Evolutionary conservation across 2,113 vertebrate species (phyloP).

Genomic region (Progne subis): DNA sequence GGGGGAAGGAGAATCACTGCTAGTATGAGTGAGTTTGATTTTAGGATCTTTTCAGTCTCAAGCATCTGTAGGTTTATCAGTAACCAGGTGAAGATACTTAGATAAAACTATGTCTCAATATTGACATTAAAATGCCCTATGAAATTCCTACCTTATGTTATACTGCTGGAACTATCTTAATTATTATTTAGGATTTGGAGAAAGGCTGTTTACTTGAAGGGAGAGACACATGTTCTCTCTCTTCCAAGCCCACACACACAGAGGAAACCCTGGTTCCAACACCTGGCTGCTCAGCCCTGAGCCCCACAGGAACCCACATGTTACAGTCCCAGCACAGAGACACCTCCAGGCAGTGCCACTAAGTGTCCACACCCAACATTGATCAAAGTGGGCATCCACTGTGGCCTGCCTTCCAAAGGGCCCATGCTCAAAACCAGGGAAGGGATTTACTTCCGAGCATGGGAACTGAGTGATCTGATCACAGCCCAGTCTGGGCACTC

Average conservation of each 20-base stretch:
- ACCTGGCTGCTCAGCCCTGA: neutral
- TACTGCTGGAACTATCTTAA: neutral
- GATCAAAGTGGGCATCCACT: accelerated
- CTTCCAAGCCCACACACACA: neutral
- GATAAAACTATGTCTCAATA: neutral
- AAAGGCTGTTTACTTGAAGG: neutral
- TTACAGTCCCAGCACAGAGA: neutral
- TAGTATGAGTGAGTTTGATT: neutral
- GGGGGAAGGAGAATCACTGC: neutral
- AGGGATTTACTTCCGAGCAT: neutral
- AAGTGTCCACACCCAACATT: accelerated
- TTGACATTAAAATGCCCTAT: neutral
- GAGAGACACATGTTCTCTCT: neutral
- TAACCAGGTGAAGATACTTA: neutral
- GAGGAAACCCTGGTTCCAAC: neutral
- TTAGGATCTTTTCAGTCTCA: neutral
- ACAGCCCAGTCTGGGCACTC: accelerated
- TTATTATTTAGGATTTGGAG: neutral
- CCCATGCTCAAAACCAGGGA: neutral
- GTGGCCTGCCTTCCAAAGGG: accelerated
- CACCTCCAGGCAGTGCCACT: neutral
- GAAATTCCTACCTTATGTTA: neutral
- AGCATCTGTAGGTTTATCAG: neutral
- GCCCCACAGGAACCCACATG: neutral
- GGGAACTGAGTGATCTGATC: neutral